Evolutionary conservation across 2,888 invertebrate species (phyloP), one percentile per base, ranked within the genome.

Genomic region (Frankliniella fusca): DNA sequence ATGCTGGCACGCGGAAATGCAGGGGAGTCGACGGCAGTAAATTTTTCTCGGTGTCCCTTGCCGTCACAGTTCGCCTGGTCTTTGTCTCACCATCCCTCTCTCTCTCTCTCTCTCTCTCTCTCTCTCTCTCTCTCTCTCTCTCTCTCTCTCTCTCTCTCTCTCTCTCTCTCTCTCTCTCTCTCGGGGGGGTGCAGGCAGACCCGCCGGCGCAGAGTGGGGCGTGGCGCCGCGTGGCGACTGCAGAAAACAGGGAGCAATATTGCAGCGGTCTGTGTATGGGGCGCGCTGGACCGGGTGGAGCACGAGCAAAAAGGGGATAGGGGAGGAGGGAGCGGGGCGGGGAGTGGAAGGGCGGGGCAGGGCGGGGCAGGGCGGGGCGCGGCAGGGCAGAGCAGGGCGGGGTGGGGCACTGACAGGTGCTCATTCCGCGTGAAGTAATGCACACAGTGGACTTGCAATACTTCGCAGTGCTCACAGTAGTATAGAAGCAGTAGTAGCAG

Each of bases 161-260:
- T 38, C 38, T 38, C 38, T 38, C 38, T 38, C 38, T 38, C 38
- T 38, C 38, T 38, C 38, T 38, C 38, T 38, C 38, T 3, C 38
- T 38, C 5, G 5, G 38, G 38, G 38, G 3, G 38, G 38, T 38
- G 38, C 38, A 38, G 38, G 80, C 54, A 48, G 50, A 70, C 82
- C 81, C 81, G 81, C 61, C 80, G 80, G 80, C 81, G 70, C 81
- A 82, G 70, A 70, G 81, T 18, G 81, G 80, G 50, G 38, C 38
- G 80, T 23, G n/a, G 79, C 82, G 61, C 65, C 48, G 82, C 81
- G 79, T 65, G 80, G 81, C 28, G 82, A 80, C 82, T 80, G 83
- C 81, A 81, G 80, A 83, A 82, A 81, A 65, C 65, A 79, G 80
- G 81, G 27, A 81, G 80, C 70, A 80, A 80, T 54, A 54, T 49